These are phyloP conservation scores for Oreotrochilus melanogaster DNA, from an alignment of 2,113 vertebrate genomes.

Conservation along the genomic window DNA sequence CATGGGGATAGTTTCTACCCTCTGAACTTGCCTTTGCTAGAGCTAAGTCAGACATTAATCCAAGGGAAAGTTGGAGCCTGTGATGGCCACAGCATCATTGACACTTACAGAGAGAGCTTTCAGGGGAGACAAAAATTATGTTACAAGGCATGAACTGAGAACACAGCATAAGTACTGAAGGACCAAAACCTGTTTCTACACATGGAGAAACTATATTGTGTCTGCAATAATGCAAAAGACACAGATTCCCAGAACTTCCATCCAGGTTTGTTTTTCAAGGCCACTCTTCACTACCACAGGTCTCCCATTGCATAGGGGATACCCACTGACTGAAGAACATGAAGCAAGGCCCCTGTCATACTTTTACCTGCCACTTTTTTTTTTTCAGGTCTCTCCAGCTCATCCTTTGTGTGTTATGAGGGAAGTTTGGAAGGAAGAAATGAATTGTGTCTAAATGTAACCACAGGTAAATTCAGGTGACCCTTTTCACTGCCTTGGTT, in stretches of 20 bases:
- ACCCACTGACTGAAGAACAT: background rate
- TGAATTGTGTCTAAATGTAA: background rate
- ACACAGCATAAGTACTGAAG: background rate
- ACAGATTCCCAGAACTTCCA: background rate
- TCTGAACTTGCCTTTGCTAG: background rate
- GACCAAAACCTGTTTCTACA: background rate
- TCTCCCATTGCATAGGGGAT: accelerated
- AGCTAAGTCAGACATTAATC: background rate
- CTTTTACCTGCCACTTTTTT: background rate
- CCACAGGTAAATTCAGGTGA: background rate
- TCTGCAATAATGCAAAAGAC: background rate
- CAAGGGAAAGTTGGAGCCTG: background rate
- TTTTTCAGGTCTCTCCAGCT: background rate
- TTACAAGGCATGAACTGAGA: background rate
- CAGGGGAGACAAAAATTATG: background rate
- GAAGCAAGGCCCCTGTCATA: background rate
- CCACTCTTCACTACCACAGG: background rate
- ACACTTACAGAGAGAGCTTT: background rate
- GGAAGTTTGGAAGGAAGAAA: background rate
- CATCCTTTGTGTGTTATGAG: background rate
- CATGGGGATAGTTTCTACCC: background rate
- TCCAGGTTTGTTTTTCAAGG: background rate
- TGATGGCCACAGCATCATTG: background rate
- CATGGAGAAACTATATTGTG: background rate
- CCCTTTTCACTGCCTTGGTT: background rate